These are phyloP conservation scores for Sus cebifrons DNA, from an alignment of 2,797 vertebrate species.

Conservation along the genomic window DNA sequence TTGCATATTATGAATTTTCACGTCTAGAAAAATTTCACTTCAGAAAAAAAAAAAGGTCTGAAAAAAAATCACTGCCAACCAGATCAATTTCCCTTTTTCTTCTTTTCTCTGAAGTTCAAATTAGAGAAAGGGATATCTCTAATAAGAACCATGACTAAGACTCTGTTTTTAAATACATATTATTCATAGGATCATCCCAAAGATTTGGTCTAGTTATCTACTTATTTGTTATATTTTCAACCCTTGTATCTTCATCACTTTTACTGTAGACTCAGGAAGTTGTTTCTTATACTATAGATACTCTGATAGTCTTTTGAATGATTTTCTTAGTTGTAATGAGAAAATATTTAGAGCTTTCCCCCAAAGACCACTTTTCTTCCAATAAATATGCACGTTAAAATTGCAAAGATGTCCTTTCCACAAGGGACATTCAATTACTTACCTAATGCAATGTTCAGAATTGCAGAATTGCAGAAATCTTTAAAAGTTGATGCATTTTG, in stretches of 20 bases:
- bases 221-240: not conserved
- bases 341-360: constrained; percentile 24
- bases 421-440: not conserved
- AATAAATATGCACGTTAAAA: constrained; percentile 1
- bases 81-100: not conserved
- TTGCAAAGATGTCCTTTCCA: constrained; percentile 1
- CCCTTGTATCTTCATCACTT: not conserved
- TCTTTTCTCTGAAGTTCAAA: constrained; percentile 1
- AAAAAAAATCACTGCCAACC: not conserved
- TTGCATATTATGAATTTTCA: not conserved
- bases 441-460: not conserved
- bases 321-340: not conserved
- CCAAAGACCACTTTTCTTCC: not conserved
- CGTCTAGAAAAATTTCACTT: not conserved
- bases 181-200: not conserved
- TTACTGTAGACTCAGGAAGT: not conserved
- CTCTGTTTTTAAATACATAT: not conserved
- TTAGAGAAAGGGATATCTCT: not conserved
- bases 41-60: not conserved
- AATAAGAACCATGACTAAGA: not conserved
- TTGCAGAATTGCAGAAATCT: not conserved
- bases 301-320: not conserved
- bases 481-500: not conserved
- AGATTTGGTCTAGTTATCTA: not conserved
- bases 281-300: not conserved